These are phyloP conservation scores for Pristionchus mayeri DNA, from an alignment of 2,888 invertebrate species.

Conservation along the genomic window DNA sequence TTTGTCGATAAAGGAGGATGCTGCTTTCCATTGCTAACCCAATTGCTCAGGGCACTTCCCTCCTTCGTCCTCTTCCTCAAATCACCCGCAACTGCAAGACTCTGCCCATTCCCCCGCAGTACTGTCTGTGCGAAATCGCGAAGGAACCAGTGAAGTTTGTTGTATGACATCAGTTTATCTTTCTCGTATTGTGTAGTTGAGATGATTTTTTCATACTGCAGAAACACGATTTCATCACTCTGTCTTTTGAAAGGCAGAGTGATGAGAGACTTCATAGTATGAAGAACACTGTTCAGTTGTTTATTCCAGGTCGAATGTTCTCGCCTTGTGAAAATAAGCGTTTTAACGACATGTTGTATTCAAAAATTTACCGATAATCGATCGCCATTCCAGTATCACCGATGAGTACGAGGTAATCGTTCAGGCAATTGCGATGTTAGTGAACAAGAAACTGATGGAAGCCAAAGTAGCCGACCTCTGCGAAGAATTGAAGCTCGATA, in stretches of 20 bases:
- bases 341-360: background rate
- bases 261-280: too few species aligned
- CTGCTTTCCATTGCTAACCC: too few species aligned
- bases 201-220: too few species aligned
- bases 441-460: background rate
- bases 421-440: background rate
- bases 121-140: slow-evolving; percentile 12
- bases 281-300: too few species aligned
- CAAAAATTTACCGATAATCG: background rate
- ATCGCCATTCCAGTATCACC: slow-evolving; percentile 23
- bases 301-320: too few species aligned
- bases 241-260: too few species aligned
- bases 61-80: slow-evolving; percentile 15
- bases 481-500: background rate
- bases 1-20: too few species aligned
- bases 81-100: slow-evolving; percentile 38
- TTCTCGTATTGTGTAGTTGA: too few species aligned
- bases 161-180: too few species aligned
- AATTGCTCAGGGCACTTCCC: slow-evolving; percentile 34
- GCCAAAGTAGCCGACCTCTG: background rate
- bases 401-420: background rate
- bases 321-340: too few species aligned
- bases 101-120: slow-evolving; percentile 5
- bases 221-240: too few species aligned
- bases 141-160: slow-evolving; percentile 17